These are phyloP conservation scores for Orthosia incerta DNA, from an alignment of 2,888 invertebrate genomes.

Conservation along the genomic window DNA sequence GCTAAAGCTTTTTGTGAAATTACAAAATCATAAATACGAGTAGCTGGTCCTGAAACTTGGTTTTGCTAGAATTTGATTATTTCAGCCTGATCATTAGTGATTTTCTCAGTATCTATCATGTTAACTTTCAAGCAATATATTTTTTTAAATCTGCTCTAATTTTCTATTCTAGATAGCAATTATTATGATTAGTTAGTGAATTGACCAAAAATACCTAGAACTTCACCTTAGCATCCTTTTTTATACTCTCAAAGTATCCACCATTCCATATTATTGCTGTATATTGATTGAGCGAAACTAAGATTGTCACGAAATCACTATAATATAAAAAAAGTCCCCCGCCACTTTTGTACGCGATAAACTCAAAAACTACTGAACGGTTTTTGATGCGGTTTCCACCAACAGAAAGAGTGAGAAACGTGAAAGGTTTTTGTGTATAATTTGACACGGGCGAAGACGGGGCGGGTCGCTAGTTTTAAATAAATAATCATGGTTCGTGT, in stretches of 20 bases:
- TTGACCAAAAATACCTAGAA: not conserved
- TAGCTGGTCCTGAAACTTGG: not conserved
- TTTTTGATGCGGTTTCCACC: too few species aligned
- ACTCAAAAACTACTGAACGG: too few species aligned
- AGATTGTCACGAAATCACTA: not conserved
- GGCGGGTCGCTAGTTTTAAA: not conserved
- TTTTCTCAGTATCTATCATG: not conserved
- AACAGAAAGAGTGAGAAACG: too few species aligned
- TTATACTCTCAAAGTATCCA: too few species aligned
- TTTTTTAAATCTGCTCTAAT: not conserved
- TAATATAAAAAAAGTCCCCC: too few species aligned
- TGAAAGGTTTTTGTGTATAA: too few species aligned
- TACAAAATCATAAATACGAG: not conserved
- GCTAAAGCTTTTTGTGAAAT: constrained; percentile 2
- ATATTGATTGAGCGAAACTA: not conserved
- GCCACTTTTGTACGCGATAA: too few species aligned
- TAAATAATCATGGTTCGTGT: constrained; percentile 7
- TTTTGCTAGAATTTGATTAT: not conserved
- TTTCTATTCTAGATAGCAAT: not conserved
- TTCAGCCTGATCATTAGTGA: not conserved
- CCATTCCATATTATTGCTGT: not conserved
- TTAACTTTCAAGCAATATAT: not conserved
- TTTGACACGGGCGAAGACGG: too few species aligned
- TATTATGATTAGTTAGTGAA: too few species aligned
- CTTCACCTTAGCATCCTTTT: not conserved